These are phyloP conservation scores for Entomobrya proxima DNA, from an alignment of 2,888 invertebrate genomes.

Conservation along the genomic window DNA sequence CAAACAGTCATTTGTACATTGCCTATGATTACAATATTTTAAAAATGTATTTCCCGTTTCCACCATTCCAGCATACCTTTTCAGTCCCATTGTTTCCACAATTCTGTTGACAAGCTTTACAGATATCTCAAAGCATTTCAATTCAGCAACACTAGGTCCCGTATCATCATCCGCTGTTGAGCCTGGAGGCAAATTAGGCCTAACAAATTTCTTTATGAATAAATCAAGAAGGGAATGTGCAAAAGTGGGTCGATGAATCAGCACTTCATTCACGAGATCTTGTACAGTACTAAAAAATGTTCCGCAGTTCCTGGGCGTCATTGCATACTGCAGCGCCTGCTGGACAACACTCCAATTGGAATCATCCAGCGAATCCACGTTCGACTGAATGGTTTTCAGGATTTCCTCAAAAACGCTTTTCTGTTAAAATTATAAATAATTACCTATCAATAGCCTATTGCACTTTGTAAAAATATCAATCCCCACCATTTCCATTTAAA, in stretches of 20 bases:
- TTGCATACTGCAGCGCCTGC: slow-evolving; percentile 26
- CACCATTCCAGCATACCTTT: slow-evolving; percentile 26
- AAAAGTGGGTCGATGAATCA: slow-evolving; percentile 36
- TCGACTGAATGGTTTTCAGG: not conserved
- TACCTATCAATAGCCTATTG: too few relatives aligned
- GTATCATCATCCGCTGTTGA: not conserved
- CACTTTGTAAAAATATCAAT: not conserved
- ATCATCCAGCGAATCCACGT: slow-evolving; percentile 46
- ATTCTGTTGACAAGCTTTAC: slow-evolving; percentile 36
- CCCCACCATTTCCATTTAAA: not conserved
- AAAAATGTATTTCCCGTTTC: not conserved
- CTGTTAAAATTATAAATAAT: not conserved
- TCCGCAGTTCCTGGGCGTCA: slow-evolving; percentile 44
- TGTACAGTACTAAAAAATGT: slow-evolving; percentile 35
- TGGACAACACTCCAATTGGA: slow-evolving; percentile 34
- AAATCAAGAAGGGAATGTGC: not conserved
- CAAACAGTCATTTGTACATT: too few relatives aligned
- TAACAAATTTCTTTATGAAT: slow-evolving; percentile 21
- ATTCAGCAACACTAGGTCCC: slow-evolving; percentile 41
- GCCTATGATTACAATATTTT: not conserved
- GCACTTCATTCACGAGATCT: slow-evolving; percentile 29
- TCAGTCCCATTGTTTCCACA: slow-evolving; percentile 35
- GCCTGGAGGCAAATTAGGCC: not conserved
- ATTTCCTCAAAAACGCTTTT: not conserved
- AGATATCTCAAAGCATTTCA: slow-evolving; percentile 41